Evolutionary conservation across 2,888 invertebrate species (phyloP), one percentile per base, ranked within the genome.

Genomic region (Noctua comes): DNA sequence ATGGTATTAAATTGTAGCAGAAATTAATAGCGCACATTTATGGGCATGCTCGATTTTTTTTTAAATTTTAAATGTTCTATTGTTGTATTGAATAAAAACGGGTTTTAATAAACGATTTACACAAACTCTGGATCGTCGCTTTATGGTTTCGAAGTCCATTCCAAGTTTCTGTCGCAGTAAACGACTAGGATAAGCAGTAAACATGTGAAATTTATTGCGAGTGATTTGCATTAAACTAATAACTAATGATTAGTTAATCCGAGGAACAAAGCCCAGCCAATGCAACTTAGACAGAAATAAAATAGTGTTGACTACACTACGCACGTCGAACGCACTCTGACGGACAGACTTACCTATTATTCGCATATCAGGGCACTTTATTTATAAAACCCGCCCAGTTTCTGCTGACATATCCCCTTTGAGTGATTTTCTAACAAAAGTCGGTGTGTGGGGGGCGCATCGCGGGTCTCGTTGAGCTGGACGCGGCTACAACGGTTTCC

Each of bases 351-450:
- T 95, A 94, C 94, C 95, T 95, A 95, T 96, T 95, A 96, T 96
- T 96, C 94, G 94, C 95, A 95, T 95, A 95, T 95, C 95, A 94
- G 93, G 91, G 93, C 93, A 94, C 94, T 96, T 96, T 96, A 96
- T 95, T 95, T 95, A 95, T 96, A 95, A 94, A 94, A 89, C 90
- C 72, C 90, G 91, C 77, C 96, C 96, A 96, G 88, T 93, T 89
- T 92, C 88, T 90, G 80, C 84, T 91, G 96, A 91, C 84, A 93
- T 92, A 94, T 94, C 94, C 91, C 90, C 90, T 89, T 89, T 90
- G 91, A 88, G 86, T 88, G 82, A 72, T 88, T 89, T 86, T 83
- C 84, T 83, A 86, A 82, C 48, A 80, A 86, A 80, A 83, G 80
- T 70, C 68, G 51, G 71, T 72, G 75, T 75, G 86, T 88, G 86